These are phyloP conservation scores for Furnarius figulus DNA, from an alignment of 2,113 vertebrate genomes.

Conservation along the genomic window DNA sequence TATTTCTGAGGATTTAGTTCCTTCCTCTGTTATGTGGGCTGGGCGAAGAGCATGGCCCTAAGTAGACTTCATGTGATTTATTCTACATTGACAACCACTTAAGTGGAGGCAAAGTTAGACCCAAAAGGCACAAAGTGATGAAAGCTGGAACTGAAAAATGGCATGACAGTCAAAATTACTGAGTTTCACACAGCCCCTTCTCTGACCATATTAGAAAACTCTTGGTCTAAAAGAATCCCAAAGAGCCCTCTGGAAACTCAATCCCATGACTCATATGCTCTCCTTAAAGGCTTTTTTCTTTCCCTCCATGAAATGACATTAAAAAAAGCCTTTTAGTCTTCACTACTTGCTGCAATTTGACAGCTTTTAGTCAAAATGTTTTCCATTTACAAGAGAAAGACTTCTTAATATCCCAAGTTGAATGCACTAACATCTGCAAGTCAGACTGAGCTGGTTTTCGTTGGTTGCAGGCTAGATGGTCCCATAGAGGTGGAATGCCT, in stretches of 20 bases:
- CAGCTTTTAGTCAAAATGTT: slow-evolving; percentile 42
- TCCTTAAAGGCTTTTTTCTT: slow-evolving; percentile 40
- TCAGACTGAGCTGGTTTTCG: neutral
- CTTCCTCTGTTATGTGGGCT: slow-evolving; percentile 32
- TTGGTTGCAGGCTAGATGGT: neutral
- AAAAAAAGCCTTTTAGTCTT: slow-evolving; percentile 4
- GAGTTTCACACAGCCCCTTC: slow-evolving; percentile 49
- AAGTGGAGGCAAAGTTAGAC: slow-evolving; percentile 56
- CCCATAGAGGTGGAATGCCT: neutral
- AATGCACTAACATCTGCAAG: neutral
- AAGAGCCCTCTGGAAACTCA: slow-evolving; percentile 28
- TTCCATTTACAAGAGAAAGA: neutral
- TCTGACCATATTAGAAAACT: slow-evolving; percentile 46
- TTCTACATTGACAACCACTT: slow-evolving; percentile 64
- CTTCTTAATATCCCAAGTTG: neutral
- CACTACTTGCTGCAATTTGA: neutral
- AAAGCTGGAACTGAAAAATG: slow-evolving; percentile 65
- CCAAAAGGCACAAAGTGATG: slow-evolving; percentile 66
- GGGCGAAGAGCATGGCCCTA: slow-evolving; percentile 27
- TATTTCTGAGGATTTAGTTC: slow-evolving; percentile 13
- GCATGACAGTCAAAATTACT: slow-evolving; percentile 56
- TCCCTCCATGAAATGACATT: neutral
- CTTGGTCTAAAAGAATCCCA: slow-evolving; percentile 30
- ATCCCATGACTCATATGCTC: slow-evolving; percentile 3
- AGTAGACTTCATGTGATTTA: slow-evolving; percentile 60